Evolutionary conservation across 2,888 invertebrate species (phyloP).

Genomic region (Erebia palarica): DNA sequence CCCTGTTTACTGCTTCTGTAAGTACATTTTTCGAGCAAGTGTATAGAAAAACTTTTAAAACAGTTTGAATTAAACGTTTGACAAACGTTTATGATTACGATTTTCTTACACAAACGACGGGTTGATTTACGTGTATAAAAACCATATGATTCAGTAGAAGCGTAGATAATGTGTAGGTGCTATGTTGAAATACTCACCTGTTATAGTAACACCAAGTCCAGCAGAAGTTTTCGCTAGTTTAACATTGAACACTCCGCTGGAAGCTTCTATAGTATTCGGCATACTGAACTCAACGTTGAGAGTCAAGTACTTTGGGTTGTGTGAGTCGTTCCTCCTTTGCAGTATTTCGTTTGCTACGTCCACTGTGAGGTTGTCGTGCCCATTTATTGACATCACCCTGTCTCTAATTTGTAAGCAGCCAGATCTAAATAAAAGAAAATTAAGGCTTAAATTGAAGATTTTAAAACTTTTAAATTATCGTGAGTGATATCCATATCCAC

Average conservation of each 20-base stretch:
- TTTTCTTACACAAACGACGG: too few relatives aligned
- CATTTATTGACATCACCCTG: constrained; percentile 92
- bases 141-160: too few relatives aligned
- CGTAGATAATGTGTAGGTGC: neutral
- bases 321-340: constrained; percentile 82
- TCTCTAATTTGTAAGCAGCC: constrained; percentile 91
- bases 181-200: constrained; percentile 76
- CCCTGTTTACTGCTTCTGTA: too few relatives aligned
- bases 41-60: too few relatives aligned
- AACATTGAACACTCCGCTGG: constrained; percentile 95
- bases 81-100: too few relatives aligned
- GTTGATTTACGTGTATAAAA: too few relatives aligned
- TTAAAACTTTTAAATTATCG: too few relatives aligned
- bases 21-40: too few relatives aligned
- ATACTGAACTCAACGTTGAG: constrained; percentile 95
- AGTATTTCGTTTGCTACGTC: constrained; percentile 84
- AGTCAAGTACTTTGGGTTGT: constrained; percentile 85
- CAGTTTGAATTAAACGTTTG: too few relatives aligned
- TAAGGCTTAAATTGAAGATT: neutral
- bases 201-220: constrained; percentile 95
- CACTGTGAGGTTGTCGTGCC: constrained; percentile 85
- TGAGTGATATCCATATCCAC: too few relatives aligned
- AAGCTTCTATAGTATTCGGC: constrained; percentile 94
- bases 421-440: constrained; percentile 71
- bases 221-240: constrained; percentile 90